Evolutionary conservation across 2,888 invertebrate species (phyloP), one percentile per base, ranked within the genome.

Genomic region (Caenorhabditis wallacei): DNA sequence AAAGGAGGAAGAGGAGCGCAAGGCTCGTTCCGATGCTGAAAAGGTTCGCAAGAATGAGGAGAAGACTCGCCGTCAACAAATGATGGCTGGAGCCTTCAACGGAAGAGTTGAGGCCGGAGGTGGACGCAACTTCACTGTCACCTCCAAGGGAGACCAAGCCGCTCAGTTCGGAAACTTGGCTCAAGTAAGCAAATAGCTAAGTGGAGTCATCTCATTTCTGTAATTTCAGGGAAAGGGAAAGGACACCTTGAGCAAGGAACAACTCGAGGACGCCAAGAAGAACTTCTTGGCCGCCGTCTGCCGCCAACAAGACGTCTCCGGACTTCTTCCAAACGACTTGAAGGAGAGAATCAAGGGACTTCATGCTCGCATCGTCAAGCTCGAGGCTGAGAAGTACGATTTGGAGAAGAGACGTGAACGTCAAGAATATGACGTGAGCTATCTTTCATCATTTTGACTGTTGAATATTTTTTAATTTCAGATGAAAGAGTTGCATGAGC

Each of bases 31-130:
- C 59, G 91, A 91, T 61, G 91, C 87, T 18, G 90, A 91, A 64
- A 90, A 90, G 84, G 63, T 56, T 53, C 83, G 93, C 84, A 91
- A 92, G 81, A 92, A 92, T 84, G 92, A 92, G 68, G 93, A 93
- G 69, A 90, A 91, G 85, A 59, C 69, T 22, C 90, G 90, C 57
- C 90, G 91, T 59, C 90, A 89, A 79, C 88, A 91, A 86, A 90
- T 92, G 91, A 92, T 92, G 92, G 90, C 91, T 78, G 91, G 90
- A 26, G 87, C 89, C 22, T 91, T 91, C 86, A 87, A 85, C 48
- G 90, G 88, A 78, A 86, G 79, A 43, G 82, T 84, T 46, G 85
- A 83, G 13, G 82, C 51, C 13, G 86, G 82, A 24, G 85, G 66
- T 51, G 88, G 91, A 3, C 87, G 84, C 63, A 91, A 91, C 86